Evolutionary conservation across 2,888 invertebrate species (phyloP), one percentile per base, ranked within the genome.

Genomic region (Lepidonotus clava): DNA sequence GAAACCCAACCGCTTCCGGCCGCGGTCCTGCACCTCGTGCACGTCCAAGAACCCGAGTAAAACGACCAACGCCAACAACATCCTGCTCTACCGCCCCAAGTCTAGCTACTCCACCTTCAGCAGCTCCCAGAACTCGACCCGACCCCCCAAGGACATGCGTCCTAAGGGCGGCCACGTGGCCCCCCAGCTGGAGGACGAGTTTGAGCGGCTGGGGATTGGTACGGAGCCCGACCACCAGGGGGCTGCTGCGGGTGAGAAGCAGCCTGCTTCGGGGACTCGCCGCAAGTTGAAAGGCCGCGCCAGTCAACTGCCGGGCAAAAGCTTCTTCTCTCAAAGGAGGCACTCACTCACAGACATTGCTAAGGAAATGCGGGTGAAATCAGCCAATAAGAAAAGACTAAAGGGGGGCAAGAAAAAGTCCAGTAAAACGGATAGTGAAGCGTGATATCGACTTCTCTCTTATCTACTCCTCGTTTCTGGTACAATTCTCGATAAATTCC

Each of bases 301-400:
- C 80, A 88, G 90, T 34, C 80, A 91, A 61, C 87, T 91, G 61
- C 91, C 92, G 0, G 91, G 92, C 2, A 92, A 92, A 88, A 90
- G 90, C 84, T 90, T 89, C 85, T 90, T 88, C 51, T 92, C 92
- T 32, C 91, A 92, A 87, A 87, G 91, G 8, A 91, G 90, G 85
- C 88, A 91, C 51, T 92, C 92, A 6, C 83, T 92, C 28, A 90
- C 92, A 8, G 92, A 84, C 24, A 66, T 84, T 1, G 67, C 84
- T 8, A 84, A 56, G 24, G 84, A 84, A 41, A 24, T 83, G 38
- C 51, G 67, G n/a, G 56, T 84, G 14, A 84, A 66, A 40, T 61
- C 84, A 28, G 41, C 56, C 21, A 66, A 38, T 40, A 66, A 66
- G 41, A 84, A 84, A 40, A 38, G 84, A n/a, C 40, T 66, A 40